Base-by-base conservation (phyloP, 2,888 invertebrate species). In the Zeuzera pyrina region DNA sequence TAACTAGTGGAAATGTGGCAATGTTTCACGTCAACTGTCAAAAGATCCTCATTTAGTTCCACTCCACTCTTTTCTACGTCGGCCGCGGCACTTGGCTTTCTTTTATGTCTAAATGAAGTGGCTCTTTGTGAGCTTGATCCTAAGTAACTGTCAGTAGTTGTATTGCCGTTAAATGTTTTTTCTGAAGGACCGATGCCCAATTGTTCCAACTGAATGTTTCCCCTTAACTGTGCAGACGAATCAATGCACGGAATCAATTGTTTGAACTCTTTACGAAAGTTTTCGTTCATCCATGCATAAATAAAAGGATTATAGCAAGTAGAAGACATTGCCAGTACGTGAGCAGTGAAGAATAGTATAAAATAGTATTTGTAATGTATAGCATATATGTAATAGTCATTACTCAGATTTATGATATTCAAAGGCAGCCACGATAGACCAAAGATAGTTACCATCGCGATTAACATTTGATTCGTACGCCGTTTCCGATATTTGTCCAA, bases 201-300 rank as follows among this genome's bases (percentile, higher is more conserved):
- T 42, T 84, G 78, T 71, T 90, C 86, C 42, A 81, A 43, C 33
- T 69, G 78, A 36, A 83, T 77, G 29, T 73, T 79, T 1, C 69
- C 68, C 16, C 81, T 53, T 16, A 67, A 34, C 31, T 71, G 70
- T 2, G 53, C 58, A 1, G 86, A 83, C 13, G 85, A 79, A 54
- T 87, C 86, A 36, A 89, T 87, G 51, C 88, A 88, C 4, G 89
- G 89, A 45, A 89, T 76, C 35, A 93, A 87, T 64, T 90, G 89
- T 59, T 92, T 94, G 67, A 97, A 96, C 67, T 97, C 95, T 65
- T 96, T 95, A 29, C 95, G 89, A 59, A 97, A 97, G 67, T 93
- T 94, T 51, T 97, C 97, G 72, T 98, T 98, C 83, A 98, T 90
- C 96, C 97, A 98, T 12, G 97, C 97, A 69, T 98, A 98, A 25